phyloP scores from a whole-genome alignment of 2,113 vertebrate genomes.

The Azemiops feae region DNA sequence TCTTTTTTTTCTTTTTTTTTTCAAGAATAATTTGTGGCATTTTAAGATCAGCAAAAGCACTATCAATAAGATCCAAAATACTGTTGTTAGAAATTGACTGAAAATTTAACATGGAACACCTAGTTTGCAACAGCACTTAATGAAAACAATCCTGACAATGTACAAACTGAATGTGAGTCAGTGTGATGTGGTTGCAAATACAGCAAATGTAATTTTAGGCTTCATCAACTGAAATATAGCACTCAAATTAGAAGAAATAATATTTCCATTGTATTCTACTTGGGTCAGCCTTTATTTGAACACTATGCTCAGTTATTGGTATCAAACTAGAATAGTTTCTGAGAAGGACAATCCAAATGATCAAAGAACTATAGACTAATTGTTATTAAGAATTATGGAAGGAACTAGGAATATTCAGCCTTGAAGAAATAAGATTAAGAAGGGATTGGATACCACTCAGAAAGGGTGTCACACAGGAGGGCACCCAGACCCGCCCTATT shows the following conservation, averaged over 20 bases:
- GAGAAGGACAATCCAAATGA: neutral
- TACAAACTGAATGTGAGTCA: neutral
- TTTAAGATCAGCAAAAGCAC: neutral
- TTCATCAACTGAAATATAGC: neutral
- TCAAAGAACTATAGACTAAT: neutral
- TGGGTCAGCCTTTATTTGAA: neutral
- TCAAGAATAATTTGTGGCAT: neutral
- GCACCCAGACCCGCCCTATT: too few relatives aligned
- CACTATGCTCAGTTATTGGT: neutral
- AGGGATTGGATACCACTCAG: neutral
- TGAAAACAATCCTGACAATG: neutral
- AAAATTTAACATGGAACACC: neutral
- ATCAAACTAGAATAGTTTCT: neutral
- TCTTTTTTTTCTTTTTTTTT: too few relatives aligned
- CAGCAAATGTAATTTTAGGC: neutral
- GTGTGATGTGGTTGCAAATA: neutral
- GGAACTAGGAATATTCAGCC: neutral
- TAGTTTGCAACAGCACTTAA: neutral
- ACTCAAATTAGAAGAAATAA: neutral
- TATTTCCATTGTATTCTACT: neutral
- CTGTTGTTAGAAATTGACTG: neutral
- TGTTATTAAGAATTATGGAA: neutral
- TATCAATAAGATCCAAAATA: neutral
- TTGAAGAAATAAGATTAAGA: neutral
- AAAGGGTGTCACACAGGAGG: neutral